Conservation (phyloP, 2,888 invertebrate species). For the Bembecia ichneumoniformis region DNA sequence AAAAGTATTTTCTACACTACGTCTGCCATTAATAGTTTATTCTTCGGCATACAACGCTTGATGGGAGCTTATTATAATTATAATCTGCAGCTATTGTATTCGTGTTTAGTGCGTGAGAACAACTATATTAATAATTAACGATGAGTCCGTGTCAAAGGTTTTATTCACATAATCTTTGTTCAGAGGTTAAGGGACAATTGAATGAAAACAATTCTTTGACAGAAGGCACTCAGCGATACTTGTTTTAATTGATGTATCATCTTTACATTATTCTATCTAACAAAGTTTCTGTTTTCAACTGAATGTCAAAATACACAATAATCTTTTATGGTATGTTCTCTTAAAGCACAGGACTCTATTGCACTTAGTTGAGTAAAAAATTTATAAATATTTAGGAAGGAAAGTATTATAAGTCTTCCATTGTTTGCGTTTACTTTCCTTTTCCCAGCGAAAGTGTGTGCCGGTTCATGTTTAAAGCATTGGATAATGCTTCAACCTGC, state of each 20-base stretch:
- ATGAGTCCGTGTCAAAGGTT: constrained; percentile 11
- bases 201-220: too few species aligned
- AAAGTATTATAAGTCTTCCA: background rate
- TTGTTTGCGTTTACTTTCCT: constrained; percentile 40
- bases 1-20: too few species aligned
- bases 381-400: background rate
- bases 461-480: constrained; percentile 40
- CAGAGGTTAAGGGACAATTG: too few species aligned
- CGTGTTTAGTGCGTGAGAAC: constrained; percentile 9
- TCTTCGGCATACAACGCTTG: constrained; percentile 6
- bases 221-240: too few species aligned
- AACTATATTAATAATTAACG: constrained; percentile 10
- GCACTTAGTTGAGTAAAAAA: too few species aligned
- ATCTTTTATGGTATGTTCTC: too few species aligned
- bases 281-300: too few species aligned
- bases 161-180: background rate
- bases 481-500: constrained; percentile 34
- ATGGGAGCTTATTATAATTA: constrained; percentile 12
- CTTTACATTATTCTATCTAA: too few species aligned
- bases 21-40: too few species aligned
- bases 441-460: constrained; percentile 57
- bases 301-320: too few species aligned
- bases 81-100: constrained; percentile 13
- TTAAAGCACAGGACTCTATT: too few species aligned
- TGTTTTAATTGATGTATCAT: too few species aligned